Evolutionary conservation across 2,888 invertebrate genomes (phyloP).

Genomic region (Tenthredo distinguenda): DNA sequence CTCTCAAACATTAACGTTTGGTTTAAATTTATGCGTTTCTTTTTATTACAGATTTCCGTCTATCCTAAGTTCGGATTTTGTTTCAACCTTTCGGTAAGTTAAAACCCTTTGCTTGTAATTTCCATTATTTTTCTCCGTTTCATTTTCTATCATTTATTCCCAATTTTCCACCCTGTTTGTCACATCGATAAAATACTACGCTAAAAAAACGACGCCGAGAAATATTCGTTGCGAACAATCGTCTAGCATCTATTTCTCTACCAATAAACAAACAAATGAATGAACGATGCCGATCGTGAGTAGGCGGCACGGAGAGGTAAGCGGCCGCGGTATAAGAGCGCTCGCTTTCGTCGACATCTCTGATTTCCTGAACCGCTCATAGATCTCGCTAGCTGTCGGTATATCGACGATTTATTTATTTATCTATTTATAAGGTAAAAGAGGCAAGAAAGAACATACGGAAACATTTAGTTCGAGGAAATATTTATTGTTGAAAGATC

Average conservation of each 20-base stretch:
- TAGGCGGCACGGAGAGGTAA: slow-evolving; percentile 10
- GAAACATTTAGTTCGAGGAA: neutral
- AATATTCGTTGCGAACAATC: neutral
- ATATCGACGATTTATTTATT: neutral
- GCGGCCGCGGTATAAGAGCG: neutral
- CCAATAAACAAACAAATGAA: slow-evolving; percentile 16
- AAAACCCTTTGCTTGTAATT: neutral
- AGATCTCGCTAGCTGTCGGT: slow-evolving; percentile 23
- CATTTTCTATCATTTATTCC: neutral
- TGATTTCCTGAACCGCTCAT: neutral
- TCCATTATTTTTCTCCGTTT: neutral
- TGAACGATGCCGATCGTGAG: slow-evolving; percentile 24
- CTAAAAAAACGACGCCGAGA: neutral
- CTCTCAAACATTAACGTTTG: neutral
- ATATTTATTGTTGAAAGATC: neutral
- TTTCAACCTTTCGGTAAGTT: neutral
- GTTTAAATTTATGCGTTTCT: neutral
- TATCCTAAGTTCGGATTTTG: neutral
- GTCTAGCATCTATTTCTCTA: neutral
- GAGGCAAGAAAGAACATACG: neutral
- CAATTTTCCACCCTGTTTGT: neutral
- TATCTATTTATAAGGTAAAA: neutral
- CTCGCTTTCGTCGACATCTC: neutral
- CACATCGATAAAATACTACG: neutral
- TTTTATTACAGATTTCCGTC: neutral